Evolutionary conservation across 2,797 vertebrate species (phyloP), one percentile per base, ranked within the genome.

Genomic region (Rhabdomys pumilio): DNA sequence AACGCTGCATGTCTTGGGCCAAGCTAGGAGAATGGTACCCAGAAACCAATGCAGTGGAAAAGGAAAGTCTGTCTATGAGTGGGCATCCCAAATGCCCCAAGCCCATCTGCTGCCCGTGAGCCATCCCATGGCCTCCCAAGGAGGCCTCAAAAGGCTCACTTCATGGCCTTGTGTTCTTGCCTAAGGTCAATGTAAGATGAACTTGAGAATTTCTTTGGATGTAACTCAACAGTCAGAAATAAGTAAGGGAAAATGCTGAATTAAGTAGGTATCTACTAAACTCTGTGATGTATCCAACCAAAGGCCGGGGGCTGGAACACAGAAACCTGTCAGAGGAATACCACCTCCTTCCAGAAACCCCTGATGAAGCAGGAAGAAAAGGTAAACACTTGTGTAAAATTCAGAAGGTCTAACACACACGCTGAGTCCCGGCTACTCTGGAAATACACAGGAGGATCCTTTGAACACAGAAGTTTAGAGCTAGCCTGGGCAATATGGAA

Each of bases 101-200:
- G 3, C 0, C 0, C 61, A 75, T 31, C 24, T 0, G 15, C 57
- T 76, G 12, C 73, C 14, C 0, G 0, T 7, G 24, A 47, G 50
- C 31, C n/a, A 41, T 20, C 73, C 26, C 1, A 0, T 3, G 6
- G 73, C 38, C 61, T 14, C 69, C 26, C 1, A 14, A 8, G 34
- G 24, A 44, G n/a, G 47, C 86, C 63, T 34, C 77, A 75, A 13
- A 12, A 26, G 2, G 10, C 9, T 50, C 34, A 10, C 26, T 19
- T n/a, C 63, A 1, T 1, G 34, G 7, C 57, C 50, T 53, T 9
- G 34, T 5, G 12, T 47, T 65, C 26, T 59, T 38, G 8, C 9
- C 9, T 15, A 9, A 19, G 53, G 11, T 84, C 55, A 12, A 19
- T 0, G 0, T 11, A 26, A 80, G 24, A n/a, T 2, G 81, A 38